phyloP scores from a whole-genome alignment of 1,140 invertebrate genomes.

The Parasteatoda tepidariorum region DNA sequence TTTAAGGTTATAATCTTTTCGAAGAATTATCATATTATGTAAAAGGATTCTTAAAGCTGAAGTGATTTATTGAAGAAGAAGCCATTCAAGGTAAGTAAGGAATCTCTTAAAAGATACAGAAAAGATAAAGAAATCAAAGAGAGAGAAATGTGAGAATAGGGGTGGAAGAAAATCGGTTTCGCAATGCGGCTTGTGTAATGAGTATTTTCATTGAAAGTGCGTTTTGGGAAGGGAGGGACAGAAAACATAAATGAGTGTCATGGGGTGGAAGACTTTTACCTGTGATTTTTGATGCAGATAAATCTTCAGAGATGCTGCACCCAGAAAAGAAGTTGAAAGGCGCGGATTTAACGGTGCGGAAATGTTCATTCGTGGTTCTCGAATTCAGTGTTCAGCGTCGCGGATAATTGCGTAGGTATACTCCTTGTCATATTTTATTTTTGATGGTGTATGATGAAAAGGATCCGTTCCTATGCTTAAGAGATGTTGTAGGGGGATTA shows the following conservation, averaged over 20 bases:
- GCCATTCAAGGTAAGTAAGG: too few relatives aligned
- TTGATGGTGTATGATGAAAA: not conserved
- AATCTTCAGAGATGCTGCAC: slow-evolving; percentile 21
- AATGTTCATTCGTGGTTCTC: slow-evolving; percentile 28
- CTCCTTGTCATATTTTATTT: slow-evolving; percentile 28
- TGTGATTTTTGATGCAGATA: slow-evolving; percentile 30
- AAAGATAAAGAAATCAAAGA: too few relatives aligned
- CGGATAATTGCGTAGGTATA: slow-evolving; percentile 33
- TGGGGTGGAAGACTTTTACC: not conserved
- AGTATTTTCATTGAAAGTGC: slow-evolving; percentile 11
- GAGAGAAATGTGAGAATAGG: slow-evolving; percentile 8
- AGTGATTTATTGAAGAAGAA: too few relatives aligned
- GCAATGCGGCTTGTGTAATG: slow-evolving; percentile 8
- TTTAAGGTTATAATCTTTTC: too few relatives aligned
- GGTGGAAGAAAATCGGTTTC: not conserved
- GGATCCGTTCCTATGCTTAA: not conserved
- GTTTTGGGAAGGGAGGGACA: not conserved
- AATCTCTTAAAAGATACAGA: too few relatives aligned
- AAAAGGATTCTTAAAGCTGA: too few relatives aligned
- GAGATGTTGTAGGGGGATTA: not conserved
- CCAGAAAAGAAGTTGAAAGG: slow-evolving; percentile 32
- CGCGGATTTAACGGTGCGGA: slow-evolving; percentile 26
- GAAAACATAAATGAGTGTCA: slow-evolving; percentile 8
- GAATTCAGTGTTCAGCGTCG: slow-evolving; percentile 26
- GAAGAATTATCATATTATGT: too few relatives aligned